These are phyloP conservation scores for Meles meles DNA, from an alignment of 2,113 vertebrate genomes.

Conservation along the genomic window DNA sequence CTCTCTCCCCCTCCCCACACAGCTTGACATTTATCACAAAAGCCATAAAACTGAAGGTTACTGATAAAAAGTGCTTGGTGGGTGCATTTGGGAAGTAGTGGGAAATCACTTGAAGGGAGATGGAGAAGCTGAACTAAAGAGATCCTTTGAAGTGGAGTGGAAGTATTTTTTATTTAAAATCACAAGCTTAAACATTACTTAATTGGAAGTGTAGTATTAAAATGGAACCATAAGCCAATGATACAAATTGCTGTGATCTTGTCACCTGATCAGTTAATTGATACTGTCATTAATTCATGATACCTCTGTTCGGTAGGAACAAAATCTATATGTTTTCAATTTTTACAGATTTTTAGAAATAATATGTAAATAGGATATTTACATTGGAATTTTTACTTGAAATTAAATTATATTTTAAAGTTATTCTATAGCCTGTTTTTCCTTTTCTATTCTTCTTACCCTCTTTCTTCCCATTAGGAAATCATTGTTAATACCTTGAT, in stretches of 20 bases:
- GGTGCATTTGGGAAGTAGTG: not conserved
- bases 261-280: not conserved
- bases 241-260: not conserved
- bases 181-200: slow-evolving; percentile 1
- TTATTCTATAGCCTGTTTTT: not conserved
- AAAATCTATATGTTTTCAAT: not conserved
- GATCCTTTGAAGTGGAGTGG: not conserved
- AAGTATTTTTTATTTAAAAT: not conserved
- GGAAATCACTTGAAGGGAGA: slow-evolving; percentile 31
- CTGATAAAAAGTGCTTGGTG: slow-evolving; percentile 51
- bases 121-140: not conserved
- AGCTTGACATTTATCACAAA: slow-evolving; percentile 34
- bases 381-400: slow-evolving; percentile 25
- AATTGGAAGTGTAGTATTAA: not conserved
- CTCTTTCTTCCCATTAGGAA: not conserved
- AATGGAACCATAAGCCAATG: not conserved
- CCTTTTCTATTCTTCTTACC: not conserved
- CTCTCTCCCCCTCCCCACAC: not conserved
- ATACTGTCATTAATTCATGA: not conserved
- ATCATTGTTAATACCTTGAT: not conserved
- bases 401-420: not conserved
- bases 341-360: not conserved
- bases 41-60: slow-evolving; percentile 44
- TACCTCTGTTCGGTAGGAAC: not conserved
- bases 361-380: not conserved